Conservation (phyloP, 2,797 vertebrate genomes). For the Ctenopoma kingsleyae region DNA sequence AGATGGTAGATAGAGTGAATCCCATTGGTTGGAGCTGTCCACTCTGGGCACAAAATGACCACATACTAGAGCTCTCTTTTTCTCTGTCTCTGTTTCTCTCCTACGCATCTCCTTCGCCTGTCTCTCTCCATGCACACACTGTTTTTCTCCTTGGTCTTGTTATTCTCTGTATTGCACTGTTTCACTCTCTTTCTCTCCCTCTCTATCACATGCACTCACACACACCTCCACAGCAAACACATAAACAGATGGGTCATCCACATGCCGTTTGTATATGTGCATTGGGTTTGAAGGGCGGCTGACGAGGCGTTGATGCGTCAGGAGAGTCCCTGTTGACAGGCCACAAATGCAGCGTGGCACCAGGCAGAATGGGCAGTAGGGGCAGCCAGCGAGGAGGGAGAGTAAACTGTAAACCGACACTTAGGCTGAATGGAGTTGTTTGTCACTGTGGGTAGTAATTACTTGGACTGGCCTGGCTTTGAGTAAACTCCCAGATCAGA, state of each 20-base stretch:
- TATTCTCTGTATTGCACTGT: constrained; percentile 40
- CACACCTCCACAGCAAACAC: constrained; percentile 41
- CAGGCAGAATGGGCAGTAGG: constrained; percentile 57
- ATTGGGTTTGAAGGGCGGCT: constrained; percentile 45
- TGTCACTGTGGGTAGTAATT: constrained; percentile 75
- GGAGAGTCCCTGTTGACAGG: constrained; percentile 63
- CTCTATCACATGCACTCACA: constrained; percentile 13
- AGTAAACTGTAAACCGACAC: constrained; percentile 64
- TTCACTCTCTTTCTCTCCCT: constrained; percentile 11
- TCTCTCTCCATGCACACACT: constrained; percentile 32
- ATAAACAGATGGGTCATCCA: constrained; percentile 40
- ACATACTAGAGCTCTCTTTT: constrained; percentile 5
- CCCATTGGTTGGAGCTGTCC: constrained; percentile 8
- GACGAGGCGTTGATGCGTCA: constrained; percentile 51
- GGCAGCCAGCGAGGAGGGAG: constrained; percentile 50
- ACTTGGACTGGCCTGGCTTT: constrained; percentile 59
- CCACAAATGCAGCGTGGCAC: constrained; percentile 61
- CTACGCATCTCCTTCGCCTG: constrained; percentile 22
- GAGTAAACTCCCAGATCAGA: constrained; percentile 75
- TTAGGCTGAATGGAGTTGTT: constrained; percentile 79
- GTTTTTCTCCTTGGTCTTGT: constrained; percentile 25
- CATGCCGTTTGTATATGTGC: constrained; percentile 42
- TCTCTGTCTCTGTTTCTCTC: constrained; percentile 34
- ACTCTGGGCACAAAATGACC: constrained; percentile 45
- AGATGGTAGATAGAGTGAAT: constrained; percentile 40